These are phyloP conservation scores for Rhinoptilus africanus DNA, from an alignment of 2,113 vertebrate species.

Conservation along the genomic window DNA sequence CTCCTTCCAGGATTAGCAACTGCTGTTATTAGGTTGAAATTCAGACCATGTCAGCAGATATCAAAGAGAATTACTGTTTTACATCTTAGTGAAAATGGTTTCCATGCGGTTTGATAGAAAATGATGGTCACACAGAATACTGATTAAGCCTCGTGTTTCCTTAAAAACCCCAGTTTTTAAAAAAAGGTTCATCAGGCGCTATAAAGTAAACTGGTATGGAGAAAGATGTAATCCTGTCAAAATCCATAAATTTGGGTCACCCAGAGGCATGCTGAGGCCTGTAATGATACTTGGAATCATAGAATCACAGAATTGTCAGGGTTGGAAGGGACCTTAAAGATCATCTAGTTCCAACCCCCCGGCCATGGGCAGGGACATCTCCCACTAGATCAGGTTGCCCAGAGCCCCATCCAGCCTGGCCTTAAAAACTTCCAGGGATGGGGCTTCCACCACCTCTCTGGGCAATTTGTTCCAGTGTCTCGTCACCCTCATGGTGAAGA, in stretches of 20 bases:
- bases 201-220: neutral
- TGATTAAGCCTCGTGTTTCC: neutral
- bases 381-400: too few relatives aligned
- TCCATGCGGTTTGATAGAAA: neutral
- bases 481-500: too few relatives aligned
- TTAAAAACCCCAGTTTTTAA: neutral
- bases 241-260: neutral
- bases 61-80: neutral
- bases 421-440: too few relatives aligned
- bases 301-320: too few relatives aligned
- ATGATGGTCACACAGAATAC: neutral
- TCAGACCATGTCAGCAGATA: neutral
- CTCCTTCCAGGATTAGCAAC: neutral
- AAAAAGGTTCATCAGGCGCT: neutral
- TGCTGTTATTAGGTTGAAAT: neutral
- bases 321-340: too few relatives aligned
- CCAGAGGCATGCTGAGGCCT: neutral
- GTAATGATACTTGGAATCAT: neutral
- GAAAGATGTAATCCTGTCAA: neutral
- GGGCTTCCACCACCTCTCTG: too few relatives aligned
- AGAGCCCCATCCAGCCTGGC: too few relatives aligned
- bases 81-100: neutral
- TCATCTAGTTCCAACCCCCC: too few relatives aligned
- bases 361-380: too few relatives aligned
- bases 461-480: too few relatives aligned